Percentiles rank a stretch among this genome's conserved stretches.
These are phyloP conservation scores for Camptogramma bilineatum DNA, from an alignment of 2,888 invertebrate species.

Conservation along the genomic window DNA sequence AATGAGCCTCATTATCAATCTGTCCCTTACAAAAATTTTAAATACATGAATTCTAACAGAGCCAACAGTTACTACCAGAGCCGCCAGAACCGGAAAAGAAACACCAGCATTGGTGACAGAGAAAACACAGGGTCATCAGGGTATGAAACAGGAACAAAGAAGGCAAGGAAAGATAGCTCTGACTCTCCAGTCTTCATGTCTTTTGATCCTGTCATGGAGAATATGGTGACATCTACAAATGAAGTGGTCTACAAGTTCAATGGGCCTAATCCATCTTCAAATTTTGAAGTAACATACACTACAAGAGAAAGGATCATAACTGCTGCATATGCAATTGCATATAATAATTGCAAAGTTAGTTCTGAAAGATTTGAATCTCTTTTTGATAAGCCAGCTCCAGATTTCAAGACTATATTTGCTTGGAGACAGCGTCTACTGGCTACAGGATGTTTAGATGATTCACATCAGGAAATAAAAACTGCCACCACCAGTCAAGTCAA, in stretches of 20 bases:
- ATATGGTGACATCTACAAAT: conserved; percentile 77
- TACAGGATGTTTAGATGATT: conserved; percentile 76
- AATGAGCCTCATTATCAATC: conserved; percentile 59
- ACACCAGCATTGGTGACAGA: conserved; percentile 65
- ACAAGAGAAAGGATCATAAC: conserved; percentile 73
- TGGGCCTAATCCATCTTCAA: conserved; percentile 64
- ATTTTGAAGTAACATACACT: conserved; percentile 72
- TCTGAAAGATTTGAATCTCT: conserved; percentile 71
- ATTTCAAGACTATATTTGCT: conserved; percentile 78
- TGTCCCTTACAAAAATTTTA: conserved; percentile 51
- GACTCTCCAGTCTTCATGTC: conserved; percentile 56
- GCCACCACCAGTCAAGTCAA: conserved; percentile 44
- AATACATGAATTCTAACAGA: conserved; percentile 52
- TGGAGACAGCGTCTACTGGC: conserved; percentile 73
- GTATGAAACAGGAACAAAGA: conserved; percentile 71
- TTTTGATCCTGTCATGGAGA: conserved; percentile 75
- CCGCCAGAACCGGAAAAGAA: conserved; percentile 60
- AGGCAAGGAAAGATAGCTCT: conserved; percentile 56
- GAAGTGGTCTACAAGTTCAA: conserved; percentile 67
- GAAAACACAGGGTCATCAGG: conserved; percentile 70
- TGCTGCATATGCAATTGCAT: conserved; percentile 76
- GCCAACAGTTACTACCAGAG: conserved; percentile 49
- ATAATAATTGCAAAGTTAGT: conserved; percentile 77
- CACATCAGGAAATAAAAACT: conserved; percentile 51
- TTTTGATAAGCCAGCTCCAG: conserved; percentile 79